Evolutionary conservation across 2,888 invertebrate species (phyloP).

Genomic region (Anthrax anthrax): DNA sequence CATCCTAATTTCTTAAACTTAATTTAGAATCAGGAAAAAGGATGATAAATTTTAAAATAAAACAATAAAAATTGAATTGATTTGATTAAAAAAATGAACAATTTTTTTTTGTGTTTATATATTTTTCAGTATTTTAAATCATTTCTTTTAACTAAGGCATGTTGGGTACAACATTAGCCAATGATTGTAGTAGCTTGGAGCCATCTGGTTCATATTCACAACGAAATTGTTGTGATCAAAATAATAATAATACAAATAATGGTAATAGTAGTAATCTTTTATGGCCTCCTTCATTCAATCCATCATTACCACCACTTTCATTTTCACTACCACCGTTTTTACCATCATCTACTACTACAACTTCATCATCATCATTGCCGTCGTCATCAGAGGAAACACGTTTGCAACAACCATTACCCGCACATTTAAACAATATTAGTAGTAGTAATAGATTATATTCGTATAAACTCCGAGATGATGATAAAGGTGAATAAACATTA

Average conservation of each 20-base stretch:
- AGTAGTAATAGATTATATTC: neutral
- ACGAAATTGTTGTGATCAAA: neutral
- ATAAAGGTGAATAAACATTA: too few species aligned
- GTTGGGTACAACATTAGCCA: slow-evolving; percentile 14
- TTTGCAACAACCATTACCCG: slow-evolving; percentile 1
- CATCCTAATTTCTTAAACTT: too few species aligned
- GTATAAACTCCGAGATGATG: neutral
- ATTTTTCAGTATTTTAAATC: too few species aligned
- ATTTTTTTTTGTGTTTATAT: too few species aligned
- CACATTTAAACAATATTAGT: slow-evolving; percentile 1
- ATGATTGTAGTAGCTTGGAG: slow-evolving; percentile 14
- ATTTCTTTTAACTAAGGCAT: too few species aligned
- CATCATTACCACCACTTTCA: slow-evolving; percentile 1
- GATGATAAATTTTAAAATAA: too few species aligned
- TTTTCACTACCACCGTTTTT: neutral
- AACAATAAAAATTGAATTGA: too few species aligned
- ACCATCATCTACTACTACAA: neutral
- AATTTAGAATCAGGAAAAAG: too few species aligned
- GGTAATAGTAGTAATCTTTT: neutral
- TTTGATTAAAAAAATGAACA: too few species aligned
- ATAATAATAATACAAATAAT: neutral
- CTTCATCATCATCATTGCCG: neutral
- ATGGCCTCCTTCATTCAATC: slow-evolving; percentile 6
- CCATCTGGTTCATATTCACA: slow-evolving; percentile 13
- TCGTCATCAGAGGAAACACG: neutral